Evolutionary conservation across 2,888 invertebrate species (phyloP).

Genomic region (Sesamia inferens): DNA sequence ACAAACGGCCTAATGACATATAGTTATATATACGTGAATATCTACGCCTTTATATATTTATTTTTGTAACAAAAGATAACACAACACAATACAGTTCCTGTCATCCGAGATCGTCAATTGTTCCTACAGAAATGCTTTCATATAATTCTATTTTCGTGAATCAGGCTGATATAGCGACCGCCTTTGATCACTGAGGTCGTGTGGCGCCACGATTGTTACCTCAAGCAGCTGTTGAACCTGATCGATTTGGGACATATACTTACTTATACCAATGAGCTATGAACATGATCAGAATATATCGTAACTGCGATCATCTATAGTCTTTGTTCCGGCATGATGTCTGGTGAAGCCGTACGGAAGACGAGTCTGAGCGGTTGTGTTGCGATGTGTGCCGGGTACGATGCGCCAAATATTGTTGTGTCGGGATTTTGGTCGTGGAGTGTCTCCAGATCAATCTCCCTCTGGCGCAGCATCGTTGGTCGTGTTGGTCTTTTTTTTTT

Average conservation of each 20-base stretch:
- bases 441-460: too few species aligned
- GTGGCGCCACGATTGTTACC: slow-evolving; percentile 19
- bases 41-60: neutral
- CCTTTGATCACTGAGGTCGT: slow-evolving; percentile 13
- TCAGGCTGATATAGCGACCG: neutral
- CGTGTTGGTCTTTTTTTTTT: too few species aligned
- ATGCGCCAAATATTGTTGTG: too few species aligned
- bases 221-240: slow-evolving; percentile 4
- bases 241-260: neutral
- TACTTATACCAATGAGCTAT: neutral
- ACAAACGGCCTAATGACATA: neutral
- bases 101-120: slow-evolving; percentile 25
- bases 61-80: slow-evolving; percentile 34
- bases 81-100: slow-evolving; percentile 22
- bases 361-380: too few species aligned
- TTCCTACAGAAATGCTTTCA: slow-evolving; percentile 15
- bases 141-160: slow-evolving; percentile 29
- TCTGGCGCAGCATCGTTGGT: too few species aligned
- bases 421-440: too few species aligned
- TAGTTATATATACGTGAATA: neutral
- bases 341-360: too few species aligned
- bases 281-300: too few species aligned
- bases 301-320: too few species aligned
- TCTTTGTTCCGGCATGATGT: too few species aligned
- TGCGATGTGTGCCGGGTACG: too few species aligned